A percentile compares a stretch with the other conserved stretches of the same genome.
Conservation (phyloP, 2,797 vertebrate species). For the Sebastes matsubarae region DNA sequence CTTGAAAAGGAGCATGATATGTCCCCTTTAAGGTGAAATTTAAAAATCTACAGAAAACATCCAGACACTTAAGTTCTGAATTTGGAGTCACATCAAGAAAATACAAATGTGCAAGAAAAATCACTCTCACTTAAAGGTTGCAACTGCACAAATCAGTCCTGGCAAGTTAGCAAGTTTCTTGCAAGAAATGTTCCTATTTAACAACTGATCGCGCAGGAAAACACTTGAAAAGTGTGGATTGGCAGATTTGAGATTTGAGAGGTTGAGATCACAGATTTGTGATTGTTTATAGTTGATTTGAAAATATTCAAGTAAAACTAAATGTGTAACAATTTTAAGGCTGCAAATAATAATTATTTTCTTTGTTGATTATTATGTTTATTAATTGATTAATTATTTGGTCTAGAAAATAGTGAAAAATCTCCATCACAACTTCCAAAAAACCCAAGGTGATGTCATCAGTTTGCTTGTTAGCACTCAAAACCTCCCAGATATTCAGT, state of each 20-base stretch:
- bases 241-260: not conserved
- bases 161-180: not conserved
- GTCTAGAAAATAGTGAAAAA: not conserved
- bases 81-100: not conserved
- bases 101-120: not conserved
- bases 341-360: not conserved
- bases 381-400: not conserved
- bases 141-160: not conserved
- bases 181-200: not conserved
- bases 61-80: too few species aligned
- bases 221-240: not conserved
- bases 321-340: not conserved
- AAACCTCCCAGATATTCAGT: not conserved
- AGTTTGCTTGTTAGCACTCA: not conserved
- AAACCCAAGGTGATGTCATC: not conserved
- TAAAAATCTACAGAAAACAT: not conserved
- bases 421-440: not conserved
- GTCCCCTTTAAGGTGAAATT: too few species aligned
- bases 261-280: not conserved
- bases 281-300: not conserved
- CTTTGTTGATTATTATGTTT: not conserved
- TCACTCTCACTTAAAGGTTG: not conserved
- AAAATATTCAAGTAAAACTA: not conserved
- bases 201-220: not conserved
- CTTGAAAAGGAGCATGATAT: fast-evolving